Base-by-base conservation (phyloP, 2,113 vertebrate species). In the Apus apus region DNA sequence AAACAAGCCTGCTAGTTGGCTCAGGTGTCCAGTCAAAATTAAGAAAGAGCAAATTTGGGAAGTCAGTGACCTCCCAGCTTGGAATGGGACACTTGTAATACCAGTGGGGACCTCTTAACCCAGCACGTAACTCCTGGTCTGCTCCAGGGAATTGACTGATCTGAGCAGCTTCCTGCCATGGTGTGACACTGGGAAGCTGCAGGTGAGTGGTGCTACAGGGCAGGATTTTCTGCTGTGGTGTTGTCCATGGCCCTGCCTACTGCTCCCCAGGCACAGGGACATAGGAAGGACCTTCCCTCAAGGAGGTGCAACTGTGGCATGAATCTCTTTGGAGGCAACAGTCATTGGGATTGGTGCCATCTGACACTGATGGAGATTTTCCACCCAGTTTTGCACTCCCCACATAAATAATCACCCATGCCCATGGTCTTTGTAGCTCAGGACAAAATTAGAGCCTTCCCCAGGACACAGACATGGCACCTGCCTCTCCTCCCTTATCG, bases 181-280 rank as follows among this genome's bases (percentile, higher is more conserved):
- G 17, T 51, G 77, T 46, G 64, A 30, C 38, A 15, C 25, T n/a
- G 36, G 56, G 21, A 54, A 71, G 21, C 20, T 61, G 14, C 3
- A 8, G 11, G 7, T 6, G 60, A 56, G 9, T 18, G 56, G 71
- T 0, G 1, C 54, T 54, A 40, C 0, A 1, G 9, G 30, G 48
- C 25, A 43, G 50, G 48, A 53, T 38, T 61, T 54, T 30, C 60
- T 67, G 46, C 67, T 67, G 38, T 48, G 1, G 0, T 25, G 26
- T 7, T 13, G 45, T 30, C 58, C 12, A 1, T 45, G 72, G 50
- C 30, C 43, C 45, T 85, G 73, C 45, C 45, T 50, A 13, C 14
- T 15, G 34, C 34, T 64, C 50, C 26, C 5, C 21, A 82, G 32
- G 25, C 54, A 67, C 38, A 20, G 54, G 40, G 26, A 64, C 15